Conservation (phyloP, 2,797 vertebrate species). For the Hybognathus amarus region DNA sequence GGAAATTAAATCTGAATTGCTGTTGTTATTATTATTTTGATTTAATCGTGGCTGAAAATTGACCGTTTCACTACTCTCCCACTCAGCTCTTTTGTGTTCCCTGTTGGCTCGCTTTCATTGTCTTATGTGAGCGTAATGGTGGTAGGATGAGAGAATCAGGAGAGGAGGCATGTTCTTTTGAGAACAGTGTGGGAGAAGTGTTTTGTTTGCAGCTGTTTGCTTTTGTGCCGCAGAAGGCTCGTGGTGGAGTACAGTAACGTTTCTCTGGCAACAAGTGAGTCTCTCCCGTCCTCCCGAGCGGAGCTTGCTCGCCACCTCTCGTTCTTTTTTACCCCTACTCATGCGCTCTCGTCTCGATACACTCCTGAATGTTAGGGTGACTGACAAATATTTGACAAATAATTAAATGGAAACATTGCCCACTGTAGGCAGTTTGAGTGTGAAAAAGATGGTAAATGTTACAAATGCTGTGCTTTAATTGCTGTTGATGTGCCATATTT, state of each 20-base stretch:
- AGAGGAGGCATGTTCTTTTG: slow-evolving; percentile 25
- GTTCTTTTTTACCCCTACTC: slow-evolving; percentile 46
- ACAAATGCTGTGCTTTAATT: neutral
- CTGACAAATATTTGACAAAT: neutral
- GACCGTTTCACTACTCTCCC: neutral
- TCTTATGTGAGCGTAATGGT: slow-evolving; percentile 37
- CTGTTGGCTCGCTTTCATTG: slow-evolving; percentile 17
- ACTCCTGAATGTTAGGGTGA: neutral
- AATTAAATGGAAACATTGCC: neutral
- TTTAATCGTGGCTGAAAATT: neutral
- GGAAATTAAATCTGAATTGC: too few species aligned
- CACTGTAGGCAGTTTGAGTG: neutral
- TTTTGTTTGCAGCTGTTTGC: slow-evolving; percentile 45
- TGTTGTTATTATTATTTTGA: neutral
- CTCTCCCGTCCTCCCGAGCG: slow-evolving; percentile 42
- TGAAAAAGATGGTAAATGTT: neutral
- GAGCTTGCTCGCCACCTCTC: slow-evolving; percentile 31
- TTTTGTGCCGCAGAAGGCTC: slow-evolving; percentile 28
- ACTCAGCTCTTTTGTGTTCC: slow-evolving; percentile 1
- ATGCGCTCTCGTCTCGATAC: slow-evolving; percentile 48
- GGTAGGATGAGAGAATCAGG: slow-evolving; percentile 15
- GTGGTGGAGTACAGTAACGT: slow-evolving; percentile 37
- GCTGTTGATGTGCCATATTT: neutral
- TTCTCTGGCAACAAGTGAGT: slow-evolving; percentile 56
- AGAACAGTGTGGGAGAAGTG: slow-evolving; percentile 48